phyloP scores from a whole-genome alignment of 2,888 invertebrate species.

The Eupithecia abbreviata region DNA sequence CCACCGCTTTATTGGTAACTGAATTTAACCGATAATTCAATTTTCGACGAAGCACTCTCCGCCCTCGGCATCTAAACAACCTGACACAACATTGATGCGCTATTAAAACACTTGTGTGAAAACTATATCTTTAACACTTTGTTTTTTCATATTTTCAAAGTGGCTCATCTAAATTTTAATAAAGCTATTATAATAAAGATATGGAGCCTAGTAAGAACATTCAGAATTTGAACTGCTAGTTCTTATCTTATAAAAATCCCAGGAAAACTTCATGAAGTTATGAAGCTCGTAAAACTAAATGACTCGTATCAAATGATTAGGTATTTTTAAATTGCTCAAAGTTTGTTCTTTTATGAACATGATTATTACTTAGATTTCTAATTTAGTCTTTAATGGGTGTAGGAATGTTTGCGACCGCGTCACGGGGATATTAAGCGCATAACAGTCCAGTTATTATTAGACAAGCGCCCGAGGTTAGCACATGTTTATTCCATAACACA shows the following conservation, averaged over 20 bases:
- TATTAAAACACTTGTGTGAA: conserved; percentile 31
- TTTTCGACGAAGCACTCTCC: conserved; percentile 60
- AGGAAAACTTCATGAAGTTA: conserved; percentile 41
- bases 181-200: conserved; percentile 18
- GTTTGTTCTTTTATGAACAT: conserved; percentile 37
- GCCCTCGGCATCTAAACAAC: conserved; percentile 53
- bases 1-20: conserved; percentile 75
- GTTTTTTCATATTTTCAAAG: conserved; percentile 6
- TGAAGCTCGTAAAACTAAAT: conserved; percentile 45
- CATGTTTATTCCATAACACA: conserved; percentile 70
- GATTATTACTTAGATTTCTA: conserved; percentile 53
- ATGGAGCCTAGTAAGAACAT: conserved; percentile 10
- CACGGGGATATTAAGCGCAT: conserved; percentile 67
- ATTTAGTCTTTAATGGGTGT: conserved; percentile 58
- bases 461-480: conserved; percentile 67
- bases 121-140: conserved; percentile 25
- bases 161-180: conserved; percentile 20
- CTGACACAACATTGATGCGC: conserved; percentile 54
- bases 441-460: conserved; percentile 76
- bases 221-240: conserved; percentile 17
- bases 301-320: conserved; percentile 41
- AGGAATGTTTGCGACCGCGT: conserved; percentile 65
- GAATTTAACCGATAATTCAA: conserved; percentile 80
- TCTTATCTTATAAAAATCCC: conserved; percentile 30
- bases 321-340: conserved; percentile 28